These are phyloP conservation scores for Icerya purchasi DNA, from an alignment of 2,888 invertebrate genomes.

Conservation along the genomic window DNA sequence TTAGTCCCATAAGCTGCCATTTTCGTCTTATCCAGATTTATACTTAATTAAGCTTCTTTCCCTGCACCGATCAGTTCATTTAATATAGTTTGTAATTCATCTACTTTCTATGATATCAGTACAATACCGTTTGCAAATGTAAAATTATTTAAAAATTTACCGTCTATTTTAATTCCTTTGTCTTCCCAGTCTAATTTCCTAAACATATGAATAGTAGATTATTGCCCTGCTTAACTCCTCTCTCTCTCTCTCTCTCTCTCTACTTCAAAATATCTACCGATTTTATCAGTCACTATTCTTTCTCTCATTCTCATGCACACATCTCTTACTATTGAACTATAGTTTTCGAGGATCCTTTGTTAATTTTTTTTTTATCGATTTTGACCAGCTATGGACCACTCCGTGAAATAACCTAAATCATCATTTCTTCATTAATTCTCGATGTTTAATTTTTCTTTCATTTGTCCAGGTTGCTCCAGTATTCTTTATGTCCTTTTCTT, in stretches of 20 bases:
- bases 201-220: background rate
- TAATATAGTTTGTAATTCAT: background rate
- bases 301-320: background rate
- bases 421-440: too few relatives aligned
- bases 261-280: background rate
- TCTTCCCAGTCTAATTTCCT: background rate
- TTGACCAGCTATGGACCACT: too few relatives aligned
- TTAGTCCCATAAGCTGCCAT: background rate
- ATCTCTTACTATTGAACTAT: background rate
- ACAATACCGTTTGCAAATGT: background rate
- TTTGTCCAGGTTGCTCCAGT: too few relatives aligned
- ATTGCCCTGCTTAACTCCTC: background rate
- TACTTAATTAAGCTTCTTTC: background rate
- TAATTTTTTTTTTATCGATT: too few relatives aligned
- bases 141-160: background rate
- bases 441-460: too few relatives aligned
- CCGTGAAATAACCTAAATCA: too few relatives aligned
- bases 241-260: background rate
- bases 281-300: background rate
- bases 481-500: too few relatives aligned
- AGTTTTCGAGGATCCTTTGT: background rate
- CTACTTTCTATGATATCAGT: background rate
- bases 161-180: background rate
- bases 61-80: background rate
- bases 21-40: background rate